A percentile compares a stretch with the other conserved stretches of the same genome.
Evolutionary conservation across 2,888 invertebrate species (phyloP).

Genomic region (Melipona beecheii): DNA sequence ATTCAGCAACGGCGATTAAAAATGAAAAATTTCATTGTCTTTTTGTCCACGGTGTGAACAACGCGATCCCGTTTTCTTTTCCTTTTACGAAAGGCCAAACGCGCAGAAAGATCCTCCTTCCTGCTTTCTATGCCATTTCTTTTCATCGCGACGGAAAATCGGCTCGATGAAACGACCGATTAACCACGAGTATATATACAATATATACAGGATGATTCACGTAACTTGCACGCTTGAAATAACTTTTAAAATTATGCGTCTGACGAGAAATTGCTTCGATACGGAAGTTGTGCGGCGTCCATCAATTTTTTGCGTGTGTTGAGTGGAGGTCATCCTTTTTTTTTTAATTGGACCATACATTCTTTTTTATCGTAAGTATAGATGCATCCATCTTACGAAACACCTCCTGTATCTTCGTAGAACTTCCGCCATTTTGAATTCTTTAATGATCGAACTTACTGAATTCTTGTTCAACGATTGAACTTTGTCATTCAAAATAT

Average conservation of each 20-base stretch:
- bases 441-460: background rate
- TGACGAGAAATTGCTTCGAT: too few species aligned
- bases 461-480: too few species aligned
- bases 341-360: too few species aligned
- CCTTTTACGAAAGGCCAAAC: slow-evolving; percentile 17
- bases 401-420: background rate
- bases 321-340: too few species aligned
- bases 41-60: slow-evolving; percentile 3
- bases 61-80: slow-evolving; percentile 33
- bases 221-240: too few species aligned
- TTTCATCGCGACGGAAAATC: background rate
- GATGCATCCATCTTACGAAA: slow-evolving; percentile 8
- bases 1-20: too few species aligned
- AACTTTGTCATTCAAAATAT: background rate
- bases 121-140: slow-evolving; percentile 44
- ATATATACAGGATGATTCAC: too few species aligned
- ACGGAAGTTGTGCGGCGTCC: too few species aligned
- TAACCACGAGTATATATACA: background rate
- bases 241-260: too few species aligned
- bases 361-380: too few species aligned
- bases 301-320: too few species aligned
- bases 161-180: slow-evolving; percentile 11
- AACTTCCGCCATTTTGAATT: slow-evolving; percentile 26
- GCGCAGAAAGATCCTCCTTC: slow-evolving; percentile 22
- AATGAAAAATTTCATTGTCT: slow-evolving; percentile 27